Evolutionary conservation across 2,888 invertebrate species (phyloP), one percentile per base, ranked within the genome.

Genomic region (Melieria omissa): DNA sequence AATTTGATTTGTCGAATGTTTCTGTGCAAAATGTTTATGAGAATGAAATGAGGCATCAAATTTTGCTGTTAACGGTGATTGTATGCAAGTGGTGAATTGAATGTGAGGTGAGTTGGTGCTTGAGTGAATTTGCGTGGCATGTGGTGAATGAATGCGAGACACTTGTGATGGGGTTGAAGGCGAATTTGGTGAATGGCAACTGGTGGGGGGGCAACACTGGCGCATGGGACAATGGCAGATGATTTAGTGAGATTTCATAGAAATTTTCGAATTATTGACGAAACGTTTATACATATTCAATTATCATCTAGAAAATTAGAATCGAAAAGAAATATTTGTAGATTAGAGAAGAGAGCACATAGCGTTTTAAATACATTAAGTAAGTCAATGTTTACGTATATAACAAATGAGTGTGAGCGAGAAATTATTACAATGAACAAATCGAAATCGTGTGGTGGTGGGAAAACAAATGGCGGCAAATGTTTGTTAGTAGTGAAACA

Each of bases 241-340:
- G 65, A 67, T 14, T 41, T 14, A 45, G 46, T 61, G 65, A 65
- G 60, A 65, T 73, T 70, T 73, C 65, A 73, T 12, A 65, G 66
- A 72, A 70, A 67, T 47, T 64, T 72, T 67, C 70, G 70, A 73
- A 58, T 67, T 67, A 65, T 70, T 74, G 69, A n/a, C 67, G 61
- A 66, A 65, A 73, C 69, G 64, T 69, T 73, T 68, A 64, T 65
- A 52, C 69, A 63, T 71, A 71, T 60, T 71, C 65, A 73, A 71
- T 71, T 71, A 83, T 86, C 86, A 85, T 86, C 86, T 86, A 86
- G 84, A 86, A 84, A 84, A 83, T 83, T 79, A 82, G 84, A 85
- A 81, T 80, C 78, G 77, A 83, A 76, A 82, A 84, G 83, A 81
- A 83, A 83, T 78, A 80, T 77, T 78, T 78, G 74, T 49, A 74